Conservation (phyloP, 2,113 vertebrate genomes). For the Callionymus lyra region DNA sequence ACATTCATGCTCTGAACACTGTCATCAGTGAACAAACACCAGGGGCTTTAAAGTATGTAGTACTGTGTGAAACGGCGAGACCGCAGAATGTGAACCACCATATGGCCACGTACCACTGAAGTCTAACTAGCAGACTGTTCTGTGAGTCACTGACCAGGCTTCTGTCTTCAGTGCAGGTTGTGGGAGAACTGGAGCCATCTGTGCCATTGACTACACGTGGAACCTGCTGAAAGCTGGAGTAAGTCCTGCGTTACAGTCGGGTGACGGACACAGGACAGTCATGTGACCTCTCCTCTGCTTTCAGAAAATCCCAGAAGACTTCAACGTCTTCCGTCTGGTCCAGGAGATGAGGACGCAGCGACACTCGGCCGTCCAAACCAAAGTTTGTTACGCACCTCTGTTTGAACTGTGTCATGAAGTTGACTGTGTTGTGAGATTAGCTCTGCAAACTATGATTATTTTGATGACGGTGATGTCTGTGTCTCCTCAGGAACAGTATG, state of each 20-base stretch:
- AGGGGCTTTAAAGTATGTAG: too few species aligned
- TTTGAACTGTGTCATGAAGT: too few species aligned
- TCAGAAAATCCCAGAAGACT: constrained; percentile 97
- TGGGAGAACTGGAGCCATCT: constrained; percentile 97
- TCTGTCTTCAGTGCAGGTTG: constrained; percentile 82
- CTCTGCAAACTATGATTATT: too few species aligned
- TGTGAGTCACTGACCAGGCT: constrained; percentile 15
- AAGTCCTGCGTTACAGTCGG: constrained; percentile 39
- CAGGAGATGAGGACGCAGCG: constrained; percentile 98
- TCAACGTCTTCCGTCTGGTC: constrained; percentile 93
- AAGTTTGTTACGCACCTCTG: too few species aligned
- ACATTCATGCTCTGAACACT: too few species aligned
- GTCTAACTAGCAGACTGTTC: constrained; percentile 28
- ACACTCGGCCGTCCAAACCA: constrained; percentile 97
- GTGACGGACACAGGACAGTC: not conserved
- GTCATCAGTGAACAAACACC: too few species aligned
- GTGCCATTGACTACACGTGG: constrained; percentile 98
- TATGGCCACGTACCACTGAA: too few species aligned
- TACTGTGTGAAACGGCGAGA: too few species aligned
- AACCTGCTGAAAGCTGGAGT: constrained; percentile 97
- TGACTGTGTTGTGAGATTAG: too few species aligned
- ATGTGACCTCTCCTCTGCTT: constrained; percentile 7
- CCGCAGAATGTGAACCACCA: too few species aligned
- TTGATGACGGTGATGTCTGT: not conserved
- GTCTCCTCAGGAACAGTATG: constrained; percentile 86